Evolutionary conservation across 2,888 invertebrate species (phyloP).

Genomic region (Drosophila dives): DNA sequence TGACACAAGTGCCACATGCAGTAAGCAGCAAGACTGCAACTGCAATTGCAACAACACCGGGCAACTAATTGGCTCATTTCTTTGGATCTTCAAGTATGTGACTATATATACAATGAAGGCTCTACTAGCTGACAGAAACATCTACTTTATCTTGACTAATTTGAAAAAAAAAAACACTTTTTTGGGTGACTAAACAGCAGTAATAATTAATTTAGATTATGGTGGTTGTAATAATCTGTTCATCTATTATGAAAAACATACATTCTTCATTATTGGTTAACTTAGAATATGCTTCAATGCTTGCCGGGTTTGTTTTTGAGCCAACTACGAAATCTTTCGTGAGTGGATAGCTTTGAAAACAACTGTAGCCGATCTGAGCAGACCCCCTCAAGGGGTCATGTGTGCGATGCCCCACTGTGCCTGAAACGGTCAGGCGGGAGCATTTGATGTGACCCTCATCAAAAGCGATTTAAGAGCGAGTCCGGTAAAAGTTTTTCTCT

Average conservation of each 20-base stretch:
- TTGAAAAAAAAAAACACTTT: not conserved
- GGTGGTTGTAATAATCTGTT: not conserved
- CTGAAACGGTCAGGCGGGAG: constrained; percentile 59
- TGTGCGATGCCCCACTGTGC: constrained; percentile 3
- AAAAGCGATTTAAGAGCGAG: constrained; percentile 72
- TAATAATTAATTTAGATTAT: not conserved
- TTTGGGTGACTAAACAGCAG: not conserved
- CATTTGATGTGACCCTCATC: constrained; percentile 72
- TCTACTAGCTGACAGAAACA: not conserved
- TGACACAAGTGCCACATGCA: constrained; percentile 54
- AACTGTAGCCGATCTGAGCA: not conserved
- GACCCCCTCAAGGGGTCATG: constrained; percentile 1
- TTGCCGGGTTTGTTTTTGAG: not conserved
- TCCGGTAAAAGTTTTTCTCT: constrained; percentile 56
- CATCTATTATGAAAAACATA: not conserved
- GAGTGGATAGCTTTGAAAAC: not conserved
- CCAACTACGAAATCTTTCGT: not conserved
- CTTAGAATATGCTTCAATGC: not conserved
- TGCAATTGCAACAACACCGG: constrained; percentile 38
- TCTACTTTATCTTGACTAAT: not conserved
- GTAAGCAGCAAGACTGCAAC: constrained; percentile 22
- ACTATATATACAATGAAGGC: not conserved
- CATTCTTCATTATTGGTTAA: not conserved
- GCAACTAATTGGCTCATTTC: constrained; percentile 60
- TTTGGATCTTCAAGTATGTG: constrained; percentile 12